Percentiles rank a stretch among this genome's conserved stretches.
phyloP scores from a whole-genome alignment of 2,797 vertebrate genomes.

The Salarias fasciatus region DNA sequence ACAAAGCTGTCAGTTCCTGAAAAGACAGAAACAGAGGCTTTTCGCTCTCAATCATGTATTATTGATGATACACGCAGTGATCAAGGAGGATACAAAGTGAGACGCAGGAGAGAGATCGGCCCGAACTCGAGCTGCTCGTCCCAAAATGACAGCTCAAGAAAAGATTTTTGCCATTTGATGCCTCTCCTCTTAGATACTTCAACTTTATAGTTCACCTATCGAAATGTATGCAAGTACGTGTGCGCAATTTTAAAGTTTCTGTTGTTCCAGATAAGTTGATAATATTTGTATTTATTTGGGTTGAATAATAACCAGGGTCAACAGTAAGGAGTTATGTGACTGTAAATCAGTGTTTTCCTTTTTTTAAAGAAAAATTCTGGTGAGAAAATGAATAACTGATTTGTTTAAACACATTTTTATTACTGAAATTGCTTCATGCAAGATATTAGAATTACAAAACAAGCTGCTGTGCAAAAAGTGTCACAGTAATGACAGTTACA shows the following conservation, averaged over 20 bases:
- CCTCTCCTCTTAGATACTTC: background rate
- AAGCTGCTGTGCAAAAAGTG: no score
- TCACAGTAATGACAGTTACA: no score
- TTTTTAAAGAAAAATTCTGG: no score
- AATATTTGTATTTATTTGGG: no score
- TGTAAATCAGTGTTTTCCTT: no score
- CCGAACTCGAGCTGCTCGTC: conserved; percentile 4
- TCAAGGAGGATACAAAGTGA: conserved; percentile 24
- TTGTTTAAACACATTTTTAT: no score
- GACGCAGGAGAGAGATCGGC: conserved; percentile 16
- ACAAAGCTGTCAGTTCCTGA: conserved; percentile 24
- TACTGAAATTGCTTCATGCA: no score
- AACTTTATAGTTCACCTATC: background rate
- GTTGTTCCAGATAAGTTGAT: no score
- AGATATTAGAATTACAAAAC: no score
- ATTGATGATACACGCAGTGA: conserved; percentile 43
- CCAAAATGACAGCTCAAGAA: conserved; percentile 12
- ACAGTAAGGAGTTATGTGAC: no score
- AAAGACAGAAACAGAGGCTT: conserved; percentile 12
- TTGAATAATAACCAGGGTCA: no score
- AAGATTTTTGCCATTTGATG: conserved; percentile 8
- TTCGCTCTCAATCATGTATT: conserved; percentile 37
- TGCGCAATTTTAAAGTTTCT: conserved; percentile 1
- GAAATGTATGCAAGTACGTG: background rate
- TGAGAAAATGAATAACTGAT: no score